phyloP scores from a whole-genome alignment of 2,113 vertebrate species.

The Antennarius striatus region DNA sequence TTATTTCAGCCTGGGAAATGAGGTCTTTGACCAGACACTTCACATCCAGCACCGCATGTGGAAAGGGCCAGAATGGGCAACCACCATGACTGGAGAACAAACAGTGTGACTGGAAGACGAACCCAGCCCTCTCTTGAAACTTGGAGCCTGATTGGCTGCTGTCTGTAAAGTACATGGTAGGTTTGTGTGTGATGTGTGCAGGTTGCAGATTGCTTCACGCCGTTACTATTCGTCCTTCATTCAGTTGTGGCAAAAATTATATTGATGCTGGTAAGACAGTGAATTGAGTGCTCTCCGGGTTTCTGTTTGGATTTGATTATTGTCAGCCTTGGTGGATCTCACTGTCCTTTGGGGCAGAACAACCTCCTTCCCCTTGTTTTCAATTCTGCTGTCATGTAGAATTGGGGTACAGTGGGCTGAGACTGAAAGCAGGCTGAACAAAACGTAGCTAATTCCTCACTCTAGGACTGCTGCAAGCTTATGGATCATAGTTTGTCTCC shows the following conservation, averaged over 20 bases:
- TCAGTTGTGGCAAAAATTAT: constrained; percentile 63
- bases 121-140: constrained; percentile 17
- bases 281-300: constrained; percentile 21
- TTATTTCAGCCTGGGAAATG: constrained; percentile 71
- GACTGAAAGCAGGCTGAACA: too few species aligned
- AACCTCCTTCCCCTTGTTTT: too few species aligned
- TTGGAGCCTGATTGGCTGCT: constrained; percentile 48
- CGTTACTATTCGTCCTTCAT: constrained; percentile 58
- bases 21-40: constrained; percentile 63
- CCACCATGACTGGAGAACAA: constrained; percentile 12
- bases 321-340: constrained; percentile 34
- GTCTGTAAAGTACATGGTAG: constrained; percentile 30
- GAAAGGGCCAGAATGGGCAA: constrained; percentile 26
- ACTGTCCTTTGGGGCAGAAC: constrained; percentile 4
- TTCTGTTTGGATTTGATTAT: constrained; percentile 54
- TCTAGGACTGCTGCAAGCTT: constrained; percentile 1
- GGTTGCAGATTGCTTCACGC: constrained; percentile 65
- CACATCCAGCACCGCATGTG: constrained; percentile 58
- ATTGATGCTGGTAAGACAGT: constrained; percentile 42
- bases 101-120: constrained; percentile 44
- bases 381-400: too few species aligned
- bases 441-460: too few species aligned
- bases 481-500: constrained; percentile 49
- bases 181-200: constrained; percentile 70
- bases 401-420: too few species aligned